Base-by-base conservation (phyloP, 2,888 invertebrate genomes). In the Machimus rusticus region DNA sequence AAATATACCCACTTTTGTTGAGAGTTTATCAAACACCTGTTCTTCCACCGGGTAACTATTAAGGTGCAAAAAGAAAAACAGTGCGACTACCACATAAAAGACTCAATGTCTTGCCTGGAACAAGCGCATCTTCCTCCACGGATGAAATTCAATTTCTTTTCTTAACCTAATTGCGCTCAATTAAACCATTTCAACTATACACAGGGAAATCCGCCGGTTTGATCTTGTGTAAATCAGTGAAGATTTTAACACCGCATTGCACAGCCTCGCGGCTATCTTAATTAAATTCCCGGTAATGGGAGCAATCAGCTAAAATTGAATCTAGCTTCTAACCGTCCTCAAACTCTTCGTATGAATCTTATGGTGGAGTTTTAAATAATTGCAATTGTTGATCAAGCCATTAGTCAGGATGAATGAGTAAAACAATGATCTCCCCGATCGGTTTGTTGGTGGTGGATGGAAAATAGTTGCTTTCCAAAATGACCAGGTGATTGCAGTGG, bases 111-210 rank as follows among this genome's bases (percentile, higher is more conserved):
- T 34, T 34, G 23, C 77, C 77, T 37, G 39, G 16, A 39, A 9
- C 39, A 39, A 19, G 3, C 37, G 12, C 34, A 19, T 77, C 77
- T 39, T 39, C 77, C 39, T 39, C 9, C 23, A 12, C 5, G 43
- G 46, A 78, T 43, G 14, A 78, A 78, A 78, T 43, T 43, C n/a
- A 78, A 46, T 78, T 78, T 39, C 78, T 78, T 78, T 78, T 78
- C 78, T 78, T 46, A 78, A 78, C 78, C 78, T 78, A 78, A 78
- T 78, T 78, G 78, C 43, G 78, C 23, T 78, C 43, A 78, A 78
- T 78, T 43, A 19, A 78, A 78, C 78, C 43, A 78, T 39, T 39
- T 78, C 78, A 78, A 39, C 78, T 23, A 39, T 39, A 12, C 19
- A 66, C 28, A 66, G 28, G 66, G 12, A 66, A 66, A 66, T 66